These are phyloP conservation scores for Tenualosa thibaudeaui DNA, from an alignment of 2,797 vertebrate species.

Conservation along the genomic window DNA sequence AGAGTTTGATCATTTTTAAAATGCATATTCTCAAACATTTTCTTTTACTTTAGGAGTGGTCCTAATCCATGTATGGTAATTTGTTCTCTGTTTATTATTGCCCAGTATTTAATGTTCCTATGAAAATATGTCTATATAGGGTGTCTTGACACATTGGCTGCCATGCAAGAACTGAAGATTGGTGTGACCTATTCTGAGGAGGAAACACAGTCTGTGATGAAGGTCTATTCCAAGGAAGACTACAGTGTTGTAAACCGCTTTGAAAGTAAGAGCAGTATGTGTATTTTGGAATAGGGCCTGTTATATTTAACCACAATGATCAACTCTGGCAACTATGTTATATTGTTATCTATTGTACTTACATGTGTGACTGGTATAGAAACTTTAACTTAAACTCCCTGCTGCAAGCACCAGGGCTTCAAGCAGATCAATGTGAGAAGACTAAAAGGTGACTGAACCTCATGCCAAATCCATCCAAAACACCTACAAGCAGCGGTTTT, in stretches of 20 bases:
- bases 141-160: constrained; percentile 95
- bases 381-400: too few species aligned
- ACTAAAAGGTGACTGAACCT: too few species aligned
- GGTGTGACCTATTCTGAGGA: constrained; percentile 93
- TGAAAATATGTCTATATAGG: constrained; percentile 68
- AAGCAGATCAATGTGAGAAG: too few species aligned
- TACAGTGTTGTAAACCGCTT: constrained; percentile 98
- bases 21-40: too few species aligned
- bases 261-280: constrained; percentile 84
- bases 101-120: background rate
- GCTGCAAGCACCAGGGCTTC: too few species aligned
- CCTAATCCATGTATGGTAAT: too few species aligned
- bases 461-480: too few species aligned
- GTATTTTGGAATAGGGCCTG: background rate
- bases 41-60: too few species aligned
- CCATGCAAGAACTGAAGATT: constrained; percentile 99
- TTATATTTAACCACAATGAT: background rate
- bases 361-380: too few species aligned
- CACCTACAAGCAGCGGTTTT: too few species aligned
- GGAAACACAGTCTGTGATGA: constrained; percentile 98
- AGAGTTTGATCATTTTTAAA: too few species aligned
- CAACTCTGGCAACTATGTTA: background rate
- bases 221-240: constrained; percentile 98
- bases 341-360: too few species aligned
- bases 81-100: background rate